Evolutionary conservation across 2,113 vertebrate species (phyloP).

Genomic region (Pteronura brasiliensis): DNA sequence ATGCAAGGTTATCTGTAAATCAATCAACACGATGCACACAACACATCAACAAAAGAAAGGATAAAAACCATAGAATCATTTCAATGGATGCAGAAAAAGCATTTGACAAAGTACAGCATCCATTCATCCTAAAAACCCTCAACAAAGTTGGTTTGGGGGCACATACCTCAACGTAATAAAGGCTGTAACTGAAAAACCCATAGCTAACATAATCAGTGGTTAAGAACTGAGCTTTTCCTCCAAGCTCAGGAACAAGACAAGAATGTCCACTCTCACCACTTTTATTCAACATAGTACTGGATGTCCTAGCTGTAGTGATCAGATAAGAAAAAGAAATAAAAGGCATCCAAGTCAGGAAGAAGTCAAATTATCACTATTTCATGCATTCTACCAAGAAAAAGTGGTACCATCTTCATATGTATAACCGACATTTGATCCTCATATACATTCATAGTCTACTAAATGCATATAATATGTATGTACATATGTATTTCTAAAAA

Average conservation of each 20-base stretch:
- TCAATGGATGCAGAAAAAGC: no score
- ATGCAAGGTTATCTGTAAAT: no score
- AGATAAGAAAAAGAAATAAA: neutral
- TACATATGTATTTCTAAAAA: neutral
- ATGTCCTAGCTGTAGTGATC: neutral
- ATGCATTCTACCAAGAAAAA: neutral
- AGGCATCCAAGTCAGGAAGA: neutral
- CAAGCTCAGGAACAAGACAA: neutral
- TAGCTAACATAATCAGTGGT: no score
- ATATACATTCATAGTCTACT: neutral
- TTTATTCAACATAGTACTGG: neutral
- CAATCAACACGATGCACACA: no score
- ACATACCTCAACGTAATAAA: no score
- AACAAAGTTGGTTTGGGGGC: no score
- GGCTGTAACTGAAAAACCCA: no score
- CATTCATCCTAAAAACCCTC: no score
- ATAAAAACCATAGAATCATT: no score
- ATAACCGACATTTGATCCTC: neutral
- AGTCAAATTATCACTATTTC: neutral
- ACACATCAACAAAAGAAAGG: no score
- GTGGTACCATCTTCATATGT: neutral
- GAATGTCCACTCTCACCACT: neutral
- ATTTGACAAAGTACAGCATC: no score
- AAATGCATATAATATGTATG: neutral
- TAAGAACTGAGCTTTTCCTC: no score